These are phyloP conservation scores for Lacerta agilis DNA, from an alignment of 2,797 vertebrate genomes.

Conservation along the genomic window DNA sequence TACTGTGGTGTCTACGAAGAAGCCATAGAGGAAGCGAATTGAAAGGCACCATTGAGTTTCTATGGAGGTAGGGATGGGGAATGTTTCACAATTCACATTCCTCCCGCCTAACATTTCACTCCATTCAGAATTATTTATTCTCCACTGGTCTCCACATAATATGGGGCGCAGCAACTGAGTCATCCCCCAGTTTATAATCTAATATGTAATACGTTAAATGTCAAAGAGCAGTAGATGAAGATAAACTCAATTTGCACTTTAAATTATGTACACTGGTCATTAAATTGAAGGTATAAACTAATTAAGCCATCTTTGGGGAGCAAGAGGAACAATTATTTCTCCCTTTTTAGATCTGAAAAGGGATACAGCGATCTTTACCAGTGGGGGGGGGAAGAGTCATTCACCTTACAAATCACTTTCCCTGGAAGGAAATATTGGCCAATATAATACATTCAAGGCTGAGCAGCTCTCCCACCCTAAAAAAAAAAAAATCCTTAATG, in stretches of 20 bases:
- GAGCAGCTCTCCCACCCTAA: rapidly evolving
- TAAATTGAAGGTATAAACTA: conserved; percentile 46
- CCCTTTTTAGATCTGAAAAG: background rate
- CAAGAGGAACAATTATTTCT: conserved; percentile 26
- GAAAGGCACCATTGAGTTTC: background rate
- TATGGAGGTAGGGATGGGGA: background rate
- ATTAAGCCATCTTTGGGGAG: conserved; percentile 47
- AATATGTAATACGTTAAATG: conserved; percentile 1
- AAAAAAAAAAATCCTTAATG: conserved; percentile 36
- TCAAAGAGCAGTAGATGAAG: conserved; percentile 17
- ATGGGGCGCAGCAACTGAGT: background rate
- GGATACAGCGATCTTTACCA: background rate
- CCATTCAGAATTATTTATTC: background rate
- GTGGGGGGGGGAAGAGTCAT: background rate
- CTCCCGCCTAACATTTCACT: background rate
- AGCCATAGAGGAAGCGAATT: background rate
- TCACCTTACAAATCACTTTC: conserved; percentile 20
- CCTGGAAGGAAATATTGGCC: conserved; percentile 7
- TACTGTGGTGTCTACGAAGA: background rate
- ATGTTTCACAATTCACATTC: background rate
- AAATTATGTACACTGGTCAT: conserved; percentile 23
- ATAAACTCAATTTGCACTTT: conserved; percentile 43
- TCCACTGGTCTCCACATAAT: background rate
- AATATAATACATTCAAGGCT: background rate
- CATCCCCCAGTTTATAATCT: background rate